A percentile compares a stretch with the other conserved stretches of the same genome.
Evolutionary conservation across 2,888 invertebrate species (phyloP).

Genomic region (Drosophila ezoana): DNA sequence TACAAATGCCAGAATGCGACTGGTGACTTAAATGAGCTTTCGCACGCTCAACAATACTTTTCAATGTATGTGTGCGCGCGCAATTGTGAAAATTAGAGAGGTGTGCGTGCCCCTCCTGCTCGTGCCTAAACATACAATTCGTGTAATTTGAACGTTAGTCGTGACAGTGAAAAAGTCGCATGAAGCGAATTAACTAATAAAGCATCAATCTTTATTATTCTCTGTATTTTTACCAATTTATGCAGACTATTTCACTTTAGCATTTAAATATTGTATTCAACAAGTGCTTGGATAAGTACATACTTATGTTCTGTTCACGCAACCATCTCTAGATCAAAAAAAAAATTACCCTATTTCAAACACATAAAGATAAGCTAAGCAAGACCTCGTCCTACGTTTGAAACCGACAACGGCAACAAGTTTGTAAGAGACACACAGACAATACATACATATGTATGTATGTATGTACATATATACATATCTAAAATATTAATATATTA

Average conservation of each 20-base stretch:
- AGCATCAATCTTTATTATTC: not conserved
- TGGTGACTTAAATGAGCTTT: conserved; percentile 48
- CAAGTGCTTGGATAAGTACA: conserved; percentile 28
- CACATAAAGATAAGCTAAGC: conserved; percentile 18
- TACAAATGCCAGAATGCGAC: conserved; percentile 41
- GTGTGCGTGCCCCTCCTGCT: conserved; percentile 32
- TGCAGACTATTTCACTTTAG: not conserved
- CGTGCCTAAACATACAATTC: conserved; percentile 8
- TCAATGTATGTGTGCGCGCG: conserved; percentile 53
- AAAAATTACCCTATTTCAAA: conserved; percentile 2
- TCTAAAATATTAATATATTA: not conserved
- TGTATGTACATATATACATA: not conserved
- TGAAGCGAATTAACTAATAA: not conserved
- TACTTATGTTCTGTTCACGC: conserved; percentile 1
- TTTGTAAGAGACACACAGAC: conserved; percentile 1
- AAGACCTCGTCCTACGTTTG: conserved; percentile 15
- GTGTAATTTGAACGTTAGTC: not conserved
- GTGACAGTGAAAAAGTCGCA: not conserved
- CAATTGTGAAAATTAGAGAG: conserved; percentile 36
- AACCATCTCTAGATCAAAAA: conserved; percentile 24
- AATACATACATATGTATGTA: not conserved
- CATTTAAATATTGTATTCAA: conserved; percentile 20
- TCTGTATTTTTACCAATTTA: not conserved
- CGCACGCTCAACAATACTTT: conserved; percentile 17
- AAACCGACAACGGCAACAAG: conserved; percentile 12